Conservation (phyloP, 2,113 vertebrate species). For the Tapirus terrestris region DNA sequence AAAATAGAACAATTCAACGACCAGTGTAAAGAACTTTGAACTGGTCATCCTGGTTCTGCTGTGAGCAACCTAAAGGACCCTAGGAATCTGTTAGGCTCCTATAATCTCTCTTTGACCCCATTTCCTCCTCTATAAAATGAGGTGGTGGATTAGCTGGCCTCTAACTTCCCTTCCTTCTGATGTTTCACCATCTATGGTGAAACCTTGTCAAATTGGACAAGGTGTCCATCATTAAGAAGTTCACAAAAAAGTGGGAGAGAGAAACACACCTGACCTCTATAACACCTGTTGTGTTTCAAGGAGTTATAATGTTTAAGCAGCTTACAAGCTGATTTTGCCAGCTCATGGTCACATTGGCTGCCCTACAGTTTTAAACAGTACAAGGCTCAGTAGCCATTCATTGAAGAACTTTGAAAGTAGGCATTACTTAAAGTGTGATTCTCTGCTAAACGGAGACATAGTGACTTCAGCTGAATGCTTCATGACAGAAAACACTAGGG, state of each 20-base stretch:
- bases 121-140: neutral
- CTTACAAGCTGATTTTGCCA: neutral
- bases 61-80: neutral
- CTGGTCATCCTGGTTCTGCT: neutral
- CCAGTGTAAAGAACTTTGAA: neutral
- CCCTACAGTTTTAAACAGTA: slow-evolving; percentile 41
- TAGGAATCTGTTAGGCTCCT: neutral
- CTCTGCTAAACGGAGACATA: neutral
- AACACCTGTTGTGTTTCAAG: neutral
- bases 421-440: slow-evolving; percentile 19
- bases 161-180: neutral
- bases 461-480: neutral
- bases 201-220: neutral
- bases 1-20: neutral
- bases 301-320: neutral
- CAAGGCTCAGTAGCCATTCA: slow-evolving; percentile 21
- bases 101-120: neutral
- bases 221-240: neutral
- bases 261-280: neutral
- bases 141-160: neutral
- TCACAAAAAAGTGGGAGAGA: neutral
- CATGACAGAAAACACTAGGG: neutral
- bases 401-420: neutral
- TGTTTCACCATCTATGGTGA: neutral
- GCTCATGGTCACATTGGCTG: neutral